Percentiles rank a stretch among this genome's conserved stretches.
phyloP scores from a whole-genome alignment of 2,113 vertebrate species.

The Perognathus longimembris region DNA sequence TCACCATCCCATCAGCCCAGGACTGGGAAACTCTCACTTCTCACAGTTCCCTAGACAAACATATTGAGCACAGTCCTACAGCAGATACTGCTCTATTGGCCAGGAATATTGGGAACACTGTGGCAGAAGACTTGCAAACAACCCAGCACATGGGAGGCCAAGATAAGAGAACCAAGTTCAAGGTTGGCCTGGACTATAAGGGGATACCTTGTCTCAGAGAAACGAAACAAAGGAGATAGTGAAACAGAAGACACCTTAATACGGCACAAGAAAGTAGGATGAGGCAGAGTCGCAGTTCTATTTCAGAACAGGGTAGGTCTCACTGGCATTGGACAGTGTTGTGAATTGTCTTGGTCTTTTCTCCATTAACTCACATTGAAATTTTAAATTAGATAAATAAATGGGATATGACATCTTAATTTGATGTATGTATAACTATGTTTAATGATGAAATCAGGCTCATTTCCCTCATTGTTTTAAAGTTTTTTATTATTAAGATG shows the following conservation, averaged over 20 bases:
- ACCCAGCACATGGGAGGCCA: too few species aligned
- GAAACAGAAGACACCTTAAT: too few species aligned
- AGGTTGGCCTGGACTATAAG: background rate
- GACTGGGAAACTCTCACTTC: background rate
- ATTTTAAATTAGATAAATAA: background rate
- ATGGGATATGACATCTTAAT: background rate
- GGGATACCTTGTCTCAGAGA: background rate
- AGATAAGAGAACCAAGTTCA: too few species aligned
- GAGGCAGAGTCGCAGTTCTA: background rate
- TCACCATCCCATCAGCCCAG: background rate
- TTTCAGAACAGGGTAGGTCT: background rate
- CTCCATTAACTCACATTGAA: background rate
- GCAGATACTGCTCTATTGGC: too few species aligned
- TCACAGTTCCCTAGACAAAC: background rate
- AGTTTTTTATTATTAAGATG: background rate
- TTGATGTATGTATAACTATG: background rate
- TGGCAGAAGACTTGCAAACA: too few species aligned
- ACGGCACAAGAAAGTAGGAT: too few species aligned
- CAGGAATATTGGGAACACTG: too few species aligned
- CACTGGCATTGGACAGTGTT: background rate
- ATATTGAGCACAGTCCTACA: background rate
- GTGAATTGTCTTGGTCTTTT: background rate
- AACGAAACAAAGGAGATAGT: too few species aligned
- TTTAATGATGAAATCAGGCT: background rate
- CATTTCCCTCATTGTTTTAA: background rate